Evolutionary conservation across 1,140 invertebrate species (phyloP), one percentile per base, ranked within the genome.

Genomic region (Samia ricini): DNA sequence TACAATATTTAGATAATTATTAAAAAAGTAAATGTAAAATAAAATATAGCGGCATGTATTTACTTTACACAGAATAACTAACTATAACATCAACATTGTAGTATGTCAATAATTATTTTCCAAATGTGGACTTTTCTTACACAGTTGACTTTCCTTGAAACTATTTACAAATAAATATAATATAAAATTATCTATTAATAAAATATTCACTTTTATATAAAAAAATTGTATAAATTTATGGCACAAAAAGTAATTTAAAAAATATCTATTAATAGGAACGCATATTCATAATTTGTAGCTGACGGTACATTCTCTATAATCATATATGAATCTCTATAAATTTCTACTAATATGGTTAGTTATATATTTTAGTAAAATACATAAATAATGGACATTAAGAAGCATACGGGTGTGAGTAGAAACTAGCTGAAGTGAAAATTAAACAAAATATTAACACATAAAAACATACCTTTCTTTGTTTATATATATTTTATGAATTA

Each of bases 231-330:
- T 20, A 56, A 55, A 55, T 48, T 56, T 72, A 72, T 74, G 69
- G 72, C 69, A 72, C 66, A 62, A 63, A 72, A 65, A 60, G 68
- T 69, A 71, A 65, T 42, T 42, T 12, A 12, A 42, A 42, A 42
- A 42, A 42, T 42, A 42, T 42, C 10, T 15, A 42, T 42, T 15
- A 42, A 42, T 42, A 42, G 33, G 33, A 42, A 42, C 33, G 33
- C 0, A 42, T 42, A 42, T 42, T 42, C n/a, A 42, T 15, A 42
- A 42, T 42, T 42, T 42, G 33, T 42, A 15, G 4, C 12, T 42
- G 12, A 42, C 33, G n/a, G 12, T 15, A 42, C 12, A 42, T 12
- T 15, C n/a, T n/a, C n/a, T n/a, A n/a, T 42, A 42, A 15, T 42
- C 12, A 42, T 42, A 42, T 12, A 42, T 3, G 8, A 15, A 42